Evolutionary conservation across 2,113 vertebrate genomes (phyloP), one percentile per base, ranked within the genome.

Genomic region (Elachura formosa): DNA sequence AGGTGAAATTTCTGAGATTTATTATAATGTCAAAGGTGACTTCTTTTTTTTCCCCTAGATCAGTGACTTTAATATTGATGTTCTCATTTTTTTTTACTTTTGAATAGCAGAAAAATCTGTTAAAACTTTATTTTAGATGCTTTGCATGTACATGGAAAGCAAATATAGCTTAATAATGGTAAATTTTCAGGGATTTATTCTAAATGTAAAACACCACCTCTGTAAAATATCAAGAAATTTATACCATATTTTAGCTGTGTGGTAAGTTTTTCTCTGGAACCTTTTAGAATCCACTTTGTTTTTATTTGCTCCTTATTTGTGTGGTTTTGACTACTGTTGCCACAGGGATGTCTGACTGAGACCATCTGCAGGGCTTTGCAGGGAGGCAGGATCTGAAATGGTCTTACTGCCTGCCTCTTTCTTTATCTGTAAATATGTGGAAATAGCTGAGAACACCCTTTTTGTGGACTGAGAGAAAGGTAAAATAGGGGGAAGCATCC

Each of bases 1-100:
- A 48, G 48, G 82, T 77, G 74, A 87, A 93, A 66, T 92, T 93
- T 74, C 48, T 77, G 84, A 87, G 38, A 61, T 21, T 87, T 96
- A 64, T 68, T 94, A 94, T 87, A 76, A 54, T 78, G 49, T 84
- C 74, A 94, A 85, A 88, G 52, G 52, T 88, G 41, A 72, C 41
- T 46, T n/a, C 34, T 72, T 79, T 63, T 64, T 81, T 73, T 66
- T 58, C 31, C 4, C 16, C 18, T 41, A n/a, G n/a, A 40, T 34
- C 4, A 5, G 14, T 72, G 49, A 76, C 26, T 84, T 72, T 54
- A 84, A 75, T 75, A 56, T 7, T 61, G 64, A 52, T 3, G 14
- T 59, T n/a, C 26, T 12, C 9, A 40, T 12, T 6, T 68, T 40
- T 9, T 54, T 36, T 11, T 26, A 52, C 64, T 86, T 73, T 74